Evolutionary conservation across 2,113 vertebrate species (phyloP).

Genomic region (Brachionichthys hirsutus): DNA sequence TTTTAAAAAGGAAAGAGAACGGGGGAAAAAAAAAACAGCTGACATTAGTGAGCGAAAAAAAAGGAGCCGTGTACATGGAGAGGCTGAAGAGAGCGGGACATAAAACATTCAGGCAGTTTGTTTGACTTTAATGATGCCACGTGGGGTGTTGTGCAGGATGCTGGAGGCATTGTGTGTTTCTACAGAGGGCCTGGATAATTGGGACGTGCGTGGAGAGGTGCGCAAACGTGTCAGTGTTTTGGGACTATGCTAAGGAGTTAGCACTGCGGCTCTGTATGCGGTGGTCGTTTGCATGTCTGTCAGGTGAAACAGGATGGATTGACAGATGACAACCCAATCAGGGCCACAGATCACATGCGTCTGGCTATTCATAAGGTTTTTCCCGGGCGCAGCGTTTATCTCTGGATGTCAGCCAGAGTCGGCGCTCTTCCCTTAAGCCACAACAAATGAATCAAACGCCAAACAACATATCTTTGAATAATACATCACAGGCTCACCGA

Average conservation of each 20-base stretch:
- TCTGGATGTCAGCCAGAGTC: constrained; percentile 28
- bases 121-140: constrained; percentile 77
- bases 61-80: constrained; percentile 29
- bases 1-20: constrained; percentile 3
- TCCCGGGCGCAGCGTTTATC: constrained; percentile 8
- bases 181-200: constrained; percentile 60
- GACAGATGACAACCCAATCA: constrained; percentile 38
- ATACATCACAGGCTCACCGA: constrained; percentile 48
- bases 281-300: constrained; percentile 32
- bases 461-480: constrained; percentile 50
- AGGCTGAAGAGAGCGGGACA: constrained; percentile 40
- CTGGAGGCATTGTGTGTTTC: constrained; percentile 63
- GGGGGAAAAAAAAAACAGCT: constrained; percentile 10
- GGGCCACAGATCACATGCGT: constrained; percentile 11
- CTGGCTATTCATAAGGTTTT: constrained; percentile 21
- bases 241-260: constrained; percentile 52
- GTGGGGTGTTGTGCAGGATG: constrained; percentile 60
- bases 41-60: constrained; percentile 32
- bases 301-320: constrained; percentile 32
- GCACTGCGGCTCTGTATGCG: background rate
- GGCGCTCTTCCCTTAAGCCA: constrained; percentile 18
- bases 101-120: constrained; percentile 67
- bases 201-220: constrained; percentile 59
- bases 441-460: constrained; percentile 51
- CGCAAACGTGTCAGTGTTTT: constrained; percentile 48